A percentile compares a stretch with the other conserved stretches of the same genome.
These are phyloP conservation scores for Laterallus jamaicensis DNA, from an alignment of 2,113 vertebrate species.

Conservation along the genomic window DNA sequence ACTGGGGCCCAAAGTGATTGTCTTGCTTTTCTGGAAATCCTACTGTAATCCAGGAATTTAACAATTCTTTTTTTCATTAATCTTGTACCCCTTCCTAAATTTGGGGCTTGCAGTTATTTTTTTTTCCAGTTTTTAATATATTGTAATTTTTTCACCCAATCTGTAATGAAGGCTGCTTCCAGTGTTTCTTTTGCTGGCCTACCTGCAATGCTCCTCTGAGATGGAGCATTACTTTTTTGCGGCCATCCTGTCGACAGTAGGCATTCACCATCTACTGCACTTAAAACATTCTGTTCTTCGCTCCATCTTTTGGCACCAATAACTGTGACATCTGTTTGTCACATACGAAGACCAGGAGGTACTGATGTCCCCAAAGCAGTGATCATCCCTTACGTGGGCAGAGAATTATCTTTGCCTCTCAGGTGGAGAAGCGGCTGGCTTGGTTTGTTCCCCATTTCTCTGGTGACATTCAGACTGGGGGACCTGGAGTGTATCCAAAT, in stretches of 20 bases:
- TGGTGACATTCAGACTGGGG: background rate
- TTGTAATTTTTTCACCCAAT: background rate
- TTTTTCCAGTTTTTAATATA: background rate
- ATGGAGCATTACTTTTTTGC: background rate
- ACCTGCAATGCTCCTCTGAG: background rate
- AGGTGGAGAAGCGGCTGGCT: background rate
- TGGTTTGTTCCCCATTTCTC: background rate
- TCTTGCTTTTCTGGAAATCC: background rate
- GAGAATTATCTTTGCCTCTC: background rate
- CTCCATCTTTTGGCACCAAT: background rate
- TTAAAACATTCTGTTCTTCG: background rate
- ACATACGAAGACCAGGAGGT: background rate
- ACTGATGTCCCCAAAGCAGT: background rate
- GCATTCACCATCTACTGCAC: background rate
- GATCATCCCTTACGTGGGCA: background rate
- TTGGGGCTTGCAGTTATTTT: background rate
- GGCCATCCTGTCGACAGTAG: background rate
- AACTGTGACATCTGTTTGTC: slow-evolving; percentile 35
- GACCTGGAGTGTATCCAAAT: background rate
- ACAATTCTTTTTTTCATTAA: background rate
- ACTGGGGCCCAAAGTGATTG: background rate
- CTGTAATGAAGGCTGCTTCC: background rate
- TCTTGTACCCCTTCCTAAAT: background rate
- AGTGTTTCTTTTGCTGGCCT: background rate
- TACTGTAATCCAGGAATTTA: background rate